phyloP scores from a whole-genome alignment of 2,888 invertebrate species.

The Rhagonycha fulva region DNA sequence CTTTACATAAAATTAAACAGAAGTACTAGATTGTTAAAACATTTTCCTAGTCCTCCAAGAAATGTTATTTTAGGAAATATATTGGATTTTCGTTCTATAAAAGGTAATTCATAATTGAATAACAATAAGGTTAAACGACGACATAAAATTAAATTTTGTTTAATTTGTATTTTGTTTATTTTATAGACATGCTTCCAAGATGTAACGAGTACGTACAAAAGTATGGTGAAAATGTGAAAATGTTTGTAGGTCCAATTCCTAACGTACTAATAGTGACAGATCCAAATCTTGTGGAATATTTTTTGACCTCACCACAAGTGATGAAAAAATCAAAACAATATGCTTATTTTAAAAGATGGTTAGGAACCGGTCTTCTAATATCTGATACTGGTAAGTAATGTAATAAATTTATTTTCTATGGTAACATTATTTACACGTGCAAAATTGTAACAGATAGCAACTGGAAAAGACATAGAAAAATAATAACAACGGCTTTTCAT shows the following conservation, averaged over 20 bases:
- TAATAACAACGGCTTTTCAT: slow-evolving; percentile 79
- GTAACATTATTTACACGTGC: neutral
- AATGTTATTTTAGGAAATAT: slow-evolving; percentile 33
- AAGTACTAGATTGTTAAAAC: neutral
- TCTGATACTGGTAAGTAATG: slow-evolving; percentile 5
- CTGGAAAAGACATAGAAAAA: slow-evolving; percentile 71
- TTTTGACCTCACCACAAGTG: slow-evolving; percentile 43
- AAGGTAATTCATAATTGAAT: neutral
- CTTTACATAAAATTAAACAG: neutral
- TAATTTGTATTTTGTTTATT: neutral
- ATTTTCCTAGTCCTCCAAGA: slow-evolving; percentile 43
- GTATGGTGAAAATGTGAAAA: slow-evolving; percentile 28
- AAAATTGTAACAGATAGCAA: slow-evolving; percentile 42
- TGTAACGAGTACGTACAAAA: slow-evolving; percentile 10
- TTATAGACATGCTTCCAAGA: slow-evolving; percentile 26
- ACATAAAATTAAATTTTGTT: neutral
- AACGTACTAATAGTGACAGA: slow-evolving; percentile 24
- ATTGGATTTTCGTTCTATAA: slow-evolving; percentile 4
- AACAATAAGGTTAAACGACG: neutral
- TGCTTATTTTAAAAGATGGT: slow-evolving; percentile 45
- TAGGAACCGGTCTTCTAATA: slow-evolving; percentile 48
- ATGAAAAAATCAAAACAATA: slow-evolving; percentile 48
- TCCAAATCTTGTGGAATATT: slow-evolving; percentile 33
- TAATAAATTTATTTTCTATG: neutral
- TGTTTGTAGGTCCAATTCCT: slow-evolving; percentile 27